Evolutionary conservation across 1,140 invertebrate species (phyloP).

Genomic region (Pseudomyrmex cubaensis): DNA sequence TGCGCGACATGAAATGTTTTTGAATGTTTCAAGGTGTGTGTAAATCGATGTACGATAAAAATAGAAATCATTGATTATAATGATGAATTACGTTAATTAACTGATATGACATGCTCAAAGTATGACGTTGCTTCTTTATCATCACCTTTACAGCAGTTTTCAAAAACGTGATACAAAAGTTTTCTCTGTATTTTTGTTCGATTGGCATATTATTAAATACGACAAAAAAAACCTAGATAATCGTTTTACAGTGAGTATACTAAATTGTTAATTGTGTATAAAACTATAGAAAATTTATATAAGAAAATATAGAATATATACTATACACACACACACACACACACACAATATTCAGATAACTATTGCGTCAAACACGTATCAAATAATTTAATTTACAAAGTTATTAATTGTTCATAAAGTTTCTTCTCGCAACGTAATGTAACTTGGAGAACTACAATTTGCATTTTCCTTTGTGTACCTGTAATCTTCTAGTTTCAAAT

Average conservation of each 20-base stretch:
- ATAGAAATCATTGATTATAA: slow-evolving; percentile 56
- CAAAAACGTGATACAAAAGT: no score
- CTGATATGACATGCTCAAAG: slow-evolving; percentile 61
- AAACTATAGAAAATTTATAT: not conserved
- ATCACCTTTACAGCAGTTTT: no score
- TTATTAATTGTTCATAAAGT: slow-evolving; percentile 17
- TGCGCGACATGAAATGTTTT: slow-evolving; percentile 22
- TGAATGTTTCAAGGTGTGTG: slow-evolving; percentile 56
- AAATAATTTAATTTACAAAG: slow-evolving; percentile 31
- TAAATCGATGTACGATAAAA: slow-evolving; percentile 58
- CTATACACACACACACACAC: no score
- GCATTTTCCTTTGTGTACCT: slow-evolving; percentile 14
- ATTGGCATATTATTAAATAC: no score
- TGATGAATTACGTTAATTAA: slow-evolving; percentile 58
- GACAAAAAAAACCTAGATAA: no score
- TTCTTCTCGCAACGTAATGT: not conserved
- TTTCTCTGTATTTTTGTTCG: no score
- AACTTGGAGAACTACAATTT: slow-evolving; percentile 12
- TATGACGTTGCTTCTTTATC: slow-evolving; percentile 44
- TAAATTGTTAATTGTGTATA: slow-evolving; percentile 14
- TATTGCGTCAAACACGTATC: not conserved
- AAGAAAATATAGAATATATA: not conserved
- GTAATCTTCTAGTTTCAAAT: slow-evolving; percentile 18
- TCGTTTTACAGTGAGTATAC: slow-evolving; percentile 19
- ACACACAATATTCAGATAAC: not conserved